Evolutionary conservation across 1,140 invertebrate species (phyloP), one percentile per base, ranked within the genome.

Genomic region (Sarcophaga bullata): DNA sequence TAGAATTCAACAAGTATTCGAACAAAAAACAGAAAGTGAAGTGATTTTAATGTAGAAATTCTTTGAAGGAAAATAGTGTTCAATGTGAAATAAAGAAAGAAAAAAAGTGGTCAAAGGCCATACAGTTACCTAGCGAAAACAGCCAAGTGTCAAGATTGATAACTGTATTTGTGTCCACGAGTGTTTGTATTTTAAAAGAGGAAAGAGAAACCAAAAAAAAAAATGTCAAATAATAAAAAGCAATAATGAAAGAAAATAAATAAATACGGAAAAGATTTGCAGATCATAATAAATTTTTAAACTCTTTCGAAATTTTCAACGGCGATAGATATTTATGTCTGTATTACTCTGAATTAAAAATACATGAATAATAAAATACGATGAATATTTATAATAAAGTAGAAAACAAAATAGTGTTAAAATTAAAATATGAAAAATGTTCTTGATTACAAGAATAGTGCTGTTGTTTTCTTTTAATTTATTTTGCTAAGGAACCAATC

Each of bases 31-130:
- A n/a, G n/a, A 58, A 58, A 58, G n/a, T n/a, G 17, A 19, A 68
- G n/a, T 68, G 17, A 68, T 68, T 68, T 37, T 37, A 2, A 1
- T 37, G 25, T 37, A 68, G n/a, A 68, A 68, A 25, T 19, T 19
- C 6, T 19, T 19, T 58, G 15, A 68, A 68, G 25, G 25, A 68
- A 68, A n/a, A 68, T 19, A 68, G 62, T 68, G 62, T 19, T 19
- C 19, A 68, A 68, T 68, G 9, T 25, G 62, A 68, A 68, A 68
- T 19, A 68, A 68, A 68, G 13, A 4, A 37, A 58, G 17, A 17
- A 68, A 68, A n/a, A 17, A n/a, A 62, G 17, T 68, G 62, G 62
- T 68, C 62, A 68, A 68, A 68, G 62, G 62, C 62, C 62, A 68
- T 8, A 68, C n/a, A 19, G 13, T 62, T 37, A 37, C 1, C 25